phyloP scores from a whole-genome alignment of 2,797 vertebrate genomes.

The Chaetophractus vellerosus region DNA sequence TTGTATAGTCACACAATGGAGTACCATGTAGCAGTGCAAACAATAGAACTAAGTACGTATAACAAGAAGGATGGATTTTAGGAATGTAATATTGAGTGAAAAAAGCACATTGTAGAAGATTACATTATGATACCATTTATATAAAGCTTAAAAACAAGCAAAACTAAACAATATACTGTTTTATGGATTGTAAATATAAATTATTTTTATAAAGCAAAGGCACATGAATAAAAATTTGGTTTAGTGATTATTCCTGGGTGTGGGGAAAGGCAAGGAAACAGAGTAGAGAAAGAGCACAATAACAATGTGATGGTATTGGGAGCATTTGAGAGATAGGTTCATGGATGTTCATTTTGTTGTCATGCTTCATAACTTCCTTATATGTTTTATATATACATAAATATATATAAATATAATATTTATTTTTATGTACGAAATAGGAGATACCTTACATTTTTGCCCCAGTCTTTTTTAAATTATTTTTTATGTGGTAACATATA shows the following conservation, averaged over 20 bases:
- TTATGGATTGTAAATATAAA: constrained; percentile 18
- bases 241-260: background rate
- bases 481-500: too few species aligned
- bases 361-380: constrained; percentile 9
- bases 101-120: constrained; percentile 19
- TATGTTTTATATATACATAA: background rate
- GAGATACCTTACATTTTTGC: background rate
- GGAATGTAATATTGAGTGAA: background rate
- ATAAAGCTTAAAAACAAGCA: background rate
- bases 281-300: background rate
- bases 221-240: constrained; percentile 18
- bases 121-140: background rate
- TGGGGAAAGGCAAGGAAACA: background rate
- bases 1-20: background rate
- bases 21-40: background rate
- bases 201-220: constrained; percentile 18
- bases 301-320: background rate
- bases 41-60: background rate
- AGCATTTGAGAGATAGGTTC: background rate
- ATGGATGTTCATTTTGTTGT: constrained; percentile 6
- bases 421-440: background rate
- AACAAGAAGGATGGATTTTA: background rate
- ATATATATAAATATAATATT: background rate
- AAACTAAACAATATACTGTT: background rate
- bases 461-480: too few species aligned